A percentile compares a stretch with the other conserved stretches of the same genome.
These are phyloP conservation scores for Spisula subtruncata DNA, from an alignment of 2,888 invertebrate species.

Conservation along the genomic window DNA sequence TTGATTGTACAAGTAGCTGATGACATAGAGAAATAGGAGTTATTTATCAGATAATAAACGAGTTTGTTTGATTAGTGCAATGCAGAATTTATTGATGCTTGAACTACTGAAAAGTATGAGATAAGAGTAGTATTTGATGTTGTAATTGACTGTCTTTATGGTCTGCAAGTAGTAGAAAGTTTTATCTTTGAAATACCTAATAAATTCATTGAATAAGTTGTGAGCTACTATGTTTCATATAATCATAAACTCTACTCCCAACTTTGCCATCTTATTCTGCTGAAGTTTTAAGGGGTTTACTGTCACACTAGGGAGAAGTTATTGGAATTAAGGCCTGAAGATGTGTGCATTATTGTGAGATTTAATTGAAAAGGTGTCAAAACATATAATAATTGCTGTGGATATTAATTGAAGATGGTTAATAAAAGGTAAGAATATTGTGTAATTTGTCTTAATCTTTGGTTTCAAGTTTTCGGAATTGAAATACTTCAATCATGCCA, in stretches of 20 bases:
- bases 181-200: constrained; percentile 27
- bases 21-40: constrained; percentile 26
- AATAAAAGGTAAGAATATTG: constrained; percentile 20
- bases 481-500: not conserved
- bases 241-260: not conserved
- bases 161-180: not conserved
- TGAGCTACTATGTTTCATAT: not conserved
- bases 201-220: constrained; percentile 10
- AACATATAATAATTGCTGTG: not conserved
- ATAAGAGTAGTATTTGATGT: constrained; percentile 49
- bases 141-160: constrained; percentile 28
- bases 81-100: constrained; percentile 59
- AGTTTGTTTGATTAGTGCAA: constrained; percentile 47
- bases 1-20: constrained; percentile 46
- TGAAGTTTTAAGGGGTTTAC: not conserved
- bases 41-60: constrained; percentile 39
- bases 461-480: not conserved
- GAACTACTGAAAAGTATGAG: constrained; percentile 36
- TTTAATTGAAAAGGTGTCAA: not conserved
- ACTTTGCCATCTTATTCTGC: not conserved
- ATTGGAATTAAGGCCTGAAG: not conserved
- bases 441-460: not conserved
- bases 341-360: not conserved
- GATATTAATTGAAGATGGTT: not conserved
- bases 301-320: not conserved